Conservation (phyloP, 2,888 invertebrate species). For the Gymnocheta viridis region DNA sequence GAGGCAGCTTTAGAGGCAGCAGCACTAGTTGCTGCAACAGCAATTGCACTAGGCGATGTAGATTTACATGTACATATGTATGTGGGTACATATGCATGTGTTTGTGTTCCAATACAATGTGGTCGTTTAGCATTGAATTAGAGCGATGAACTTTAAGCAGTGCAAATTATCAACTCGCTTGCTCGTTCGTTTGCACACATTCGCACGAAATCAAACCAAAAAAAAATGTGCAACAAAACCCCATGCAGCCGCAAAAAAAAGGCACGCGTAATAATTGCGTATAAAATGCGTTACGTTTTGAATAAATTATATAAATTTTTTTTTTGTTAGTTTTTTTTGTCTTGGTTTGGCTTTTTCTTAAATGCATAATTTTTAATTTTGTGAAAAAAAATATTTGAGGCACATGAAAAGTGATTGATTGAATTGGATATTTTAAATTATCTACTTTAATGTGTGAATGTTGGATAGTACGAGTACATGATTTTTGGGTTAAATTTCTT, state of each 20-base stretch:
- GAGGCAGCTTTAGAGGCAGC: neutral
- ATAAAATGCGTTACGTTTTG: conserved; percentile 51
- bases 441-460: neutral
- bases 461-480: neutral
- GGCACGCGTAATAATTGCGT: conserved; percentile 63
- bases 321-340: neutral
- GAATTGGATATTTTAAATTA: conserved; percentile 33
- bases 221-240: conserved; percentile 40
- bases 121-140: conserved; percentile 77
- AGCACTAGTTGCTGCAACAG: neutral
- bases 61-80: too few species aligned
- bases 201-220: conserved; percentile 34
- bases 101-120: conserved; percentile 34
- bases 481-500: conserved; percentile 10
- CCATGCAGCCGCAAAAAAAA: conserved; percentile 26
- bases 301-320: conserved; percentile 47
- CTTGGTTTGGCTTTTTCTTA: neutral
- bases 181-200: conserved; percentile 17
- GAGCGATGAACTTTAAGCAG: conserved; percentile 79
- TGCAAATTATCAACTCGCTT: conserved; percentile 59
- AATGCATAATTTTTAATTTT: conserved; percentile 18
- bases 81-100: neutral
- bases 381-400: neutral
- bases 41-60: neutral
- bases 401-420: conserved; percentile 46